phyloP scores from a whole-genome alignment of 2,888 invertebrate genomes.

The Bruchidius siliquastri region DNA sequence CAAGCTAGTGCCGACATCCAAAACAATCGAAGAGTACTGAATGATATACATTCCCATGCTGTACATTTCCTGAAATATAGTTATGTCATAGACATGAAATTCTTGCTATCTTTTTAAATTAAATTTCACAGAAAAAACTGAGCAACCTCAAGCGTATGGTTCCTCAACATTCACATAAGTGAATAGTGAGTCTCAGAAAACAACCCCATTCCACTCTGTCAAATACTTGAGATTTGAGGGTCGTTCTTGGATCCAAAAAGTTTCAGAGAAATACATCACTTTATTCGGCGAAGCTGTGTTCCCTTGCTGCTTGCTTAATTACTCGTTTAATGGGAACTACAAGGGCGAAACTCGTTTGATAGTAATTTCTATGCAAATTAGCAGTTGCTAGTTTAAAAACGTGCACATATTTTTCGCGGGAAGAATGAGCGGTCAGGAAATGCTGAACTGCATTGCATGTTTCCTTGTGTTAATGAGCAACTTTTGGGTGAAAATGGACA shows the following conservation, averaged over 20 bases:
- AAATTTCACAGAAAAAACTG: no score
- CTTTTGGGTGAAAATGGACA: background rate
- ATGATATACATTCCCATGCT: no score
- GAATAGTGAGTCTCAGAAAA: no score
- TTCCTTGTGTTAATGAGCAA: background rate
- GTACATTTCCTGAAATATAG: no score
- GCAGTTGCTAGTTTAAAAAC: slow-evolving; percentile 20
- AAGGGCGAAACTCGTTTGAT: slow-evolving; percentile 20
- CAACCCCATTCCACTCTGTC: no score
- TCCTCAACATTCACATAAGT: no score
- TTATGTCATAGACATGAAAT: no score
- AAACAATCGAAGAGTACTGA: no score
- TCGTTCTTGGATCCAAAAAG: background rate
- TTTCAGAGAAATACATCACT: background rate
- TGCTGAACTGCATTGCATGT: background rate
- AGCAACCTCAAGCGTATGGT: no score
- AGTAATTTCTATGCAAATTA: slow-evolving; percentile 25
- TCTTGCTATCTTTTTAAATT: no score
- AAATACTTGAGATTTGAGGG: no score
- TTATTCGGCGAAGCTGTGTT: background rate
- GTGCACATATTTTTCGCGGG: slow-evolving; percentile 17
- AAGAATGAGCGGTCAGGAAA: slow-evolving; percentile 2
- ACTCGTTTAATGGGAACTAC: slow-evolving; percentile 22
- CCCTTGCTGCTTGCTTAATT: slow-evolving; percentile 16
- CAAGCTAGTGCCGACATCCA: no score